Percentiles rank a stretch among this genome's conserved stretches.
Evolutionary conservation across 2,888 invertebrate species (phyloP).

Genomic region (Netelia fuscicornis): DNA sequence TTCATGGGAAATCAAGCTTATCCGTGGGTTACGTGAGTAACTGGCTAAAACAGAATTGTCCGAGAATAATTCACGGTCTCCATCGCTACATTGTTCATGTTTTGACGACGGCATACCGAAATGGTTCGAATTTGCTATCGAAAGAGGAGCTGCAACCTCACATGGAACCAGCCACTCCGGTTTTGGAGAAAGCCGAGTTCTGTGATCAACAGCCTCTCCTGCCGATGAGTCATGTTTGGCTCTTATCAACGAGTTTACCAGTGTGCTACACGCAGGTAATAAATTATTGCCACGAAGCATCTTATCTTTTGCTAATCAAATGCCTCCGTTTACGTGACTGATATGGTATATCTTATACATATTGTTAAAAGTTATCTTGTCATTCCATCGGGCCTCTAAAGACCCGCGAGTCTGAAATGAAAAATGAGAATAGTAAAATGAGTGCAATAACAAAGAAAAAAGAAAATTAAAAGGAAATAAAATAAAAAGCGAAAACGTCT

Average conservation of each 20-base stretch:
- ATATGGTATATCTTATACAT: constrained; percentile 13
- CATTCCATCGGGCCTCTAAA: background rate
- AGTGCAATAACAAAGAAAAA: too few species aligned
- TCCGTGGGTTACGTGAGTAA: constrained; percentile 92
- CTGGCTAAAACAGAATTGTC: constrained; percentile 93
- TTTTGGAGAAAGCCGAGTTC: constrained; percentile 85
- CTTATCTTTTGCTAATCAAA: constrained; percentile 57
- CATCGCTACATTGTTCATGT: constrained; percentile 90
- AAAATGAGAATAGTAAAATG: too few species aligned
- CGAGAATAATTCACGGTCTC: constrained; percentile 90
- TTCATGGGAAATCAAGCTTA: constrained; percentile 91
- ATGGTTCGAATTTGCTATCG: constrained; percentile 79
- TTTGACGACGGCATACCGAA: constrained; percentile 87
- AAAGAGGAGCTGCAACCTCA: constrained; percentile 82
- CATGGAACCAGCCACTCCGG: constrained; percentile 91
- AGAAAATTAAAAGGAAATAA: background rate
- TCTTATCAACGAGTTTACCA: constrained; percentile 89
- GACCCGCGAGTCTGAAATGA: too few species aligned
- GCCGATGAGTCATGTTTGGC: constrained; percentile 90
- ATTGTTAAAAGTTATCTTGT: background rate
- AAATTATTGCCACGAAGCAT: constrained; percentile 11
- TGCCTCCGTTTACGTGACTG: constrained; percentile 66
- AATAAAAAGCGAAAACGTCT: constrained; percentile 1
- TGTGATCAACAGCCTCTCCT: constrained; percentile 84
- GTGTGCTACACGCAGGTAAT: constrained; percentile 84